Conservation (phyloP, 2,888 invertebrate species). For the Drosophila anceps region DNA sequence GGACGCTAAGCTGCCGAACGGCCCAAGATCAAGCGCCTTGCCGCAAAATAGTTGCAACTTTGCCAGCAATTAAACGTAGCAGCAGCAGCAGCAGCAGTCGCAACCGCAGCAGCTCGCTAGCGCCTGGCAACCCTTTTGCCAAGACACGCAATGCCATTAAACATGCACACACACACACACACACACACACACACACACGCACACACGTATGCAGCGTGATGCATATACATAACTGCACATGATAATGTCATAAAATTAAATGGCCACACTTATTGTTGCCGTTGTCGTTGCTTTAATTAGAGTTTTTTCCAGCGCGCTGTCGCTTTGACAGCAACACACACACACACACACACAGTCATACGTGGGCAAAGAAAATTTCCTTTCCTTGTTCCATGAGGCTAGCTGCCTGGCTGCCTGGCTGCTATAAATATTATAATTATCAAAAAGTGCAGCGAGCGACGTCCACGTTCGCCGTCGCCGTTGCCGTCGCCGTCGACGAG, state of each 20-base stretch:
- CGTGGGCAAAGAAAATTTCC: constrained; percentile 55
- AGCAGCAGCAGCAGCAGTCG: too few species aligned
- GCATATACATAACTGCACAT: constrained; percentile 68
- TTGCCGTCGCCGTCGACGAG: too few species aligned
- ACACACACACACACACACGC: constrained; percentile 28
- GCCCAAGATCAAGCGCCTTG: constrained; percentile 44
- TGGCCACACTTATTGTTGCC: constrained; percentile 74
- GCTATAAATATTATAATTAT: constrained; percentile 81
- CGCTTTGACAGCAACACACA: constrained; percentile 41
- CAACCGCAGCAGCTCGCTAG: too few species aligned
- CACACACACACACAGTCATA: constrained; percentile 33
- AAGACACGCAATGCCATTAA: constrained; percentile 54
- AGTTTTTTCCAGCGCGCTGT: constrained; percentile 70
- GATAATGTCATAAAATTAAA: constrained; percentile 81
- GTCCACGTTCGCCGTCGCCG: constrained; percentile 35
- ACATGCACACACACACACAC: constrained; percentile 33
- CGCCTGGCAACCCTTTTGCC: constrained; percentile 55
- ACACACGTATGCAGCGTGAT: constrained; percentile 1
- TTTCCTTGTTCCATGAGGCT: constrained; percentile 47
- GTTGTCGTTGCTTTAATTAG: constrained; percentile 72
- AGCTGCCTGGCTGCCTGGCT: constrained; percentile 33
- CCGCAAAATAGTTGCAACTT: constrained; percentile 52
- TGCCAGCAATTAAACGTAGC: constrained; percentile 54
- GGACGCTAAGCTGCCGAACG: constrained; percentile 60
- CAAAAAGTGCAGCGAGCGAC: constrained; percentile 73